Conservation (phyloP, 2,888 invertebrate genomes). For the Pardosa pseudoannulata region DNA sequence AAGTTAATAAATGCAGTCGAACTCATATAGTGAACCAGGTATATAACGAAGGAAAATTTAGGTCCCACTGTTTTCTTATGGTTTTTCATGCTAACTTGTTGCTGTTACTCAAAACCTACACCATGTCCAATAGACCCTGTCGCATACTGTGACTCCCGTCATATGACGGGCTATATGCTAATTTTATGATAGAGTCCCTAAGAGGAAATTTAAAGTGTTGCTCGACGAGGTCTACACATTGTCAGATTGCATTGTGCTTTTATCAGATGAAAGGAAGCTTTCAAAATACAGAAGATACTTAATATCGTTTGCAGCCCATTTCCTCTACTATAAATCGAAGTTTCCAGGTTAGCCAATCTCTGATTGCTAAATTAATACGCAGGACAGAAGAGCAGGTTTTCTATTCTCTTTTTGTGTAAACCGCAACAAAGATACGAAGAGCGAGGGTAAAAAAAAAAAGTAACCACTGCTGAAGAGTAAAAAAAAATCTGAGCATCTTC, state of each 20-base stretch:
- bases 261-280: not conserved
- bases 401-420: not conserved
- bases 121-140: no score
- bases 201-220: no score
- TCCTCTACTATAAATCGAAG: not conserved
- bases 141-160: no score
- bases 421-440: slow-evolving; percentile 9
- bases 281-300: not conserved
- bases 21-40: no score
- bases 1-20: no score
- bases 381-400: not conserved
- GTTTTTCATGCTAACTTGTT: no score
- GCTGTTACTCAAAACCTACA: no score
- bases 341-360: not conserved
- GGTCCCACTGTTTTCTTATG: no score
- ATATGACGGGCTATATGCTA: no score
- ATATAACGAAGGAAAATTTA: no score
- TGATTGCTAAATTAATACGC: not conserved
- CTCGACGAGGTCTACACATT: no score
- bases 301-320: not conserved
- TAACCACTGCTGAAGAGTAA: not conserved
- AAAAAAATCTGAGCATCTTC: slow-evolving; percentile 6
- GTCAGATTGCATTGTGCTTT: not conserved
- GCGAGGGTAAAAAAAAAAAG: not conserved
- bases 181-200: no score